A percentile compares a stretch with the other conserved stretches of the same genome.
Conservation (phyloP, 2,888 invertebrate species). For the Heterodera filipjevi region DNA sequence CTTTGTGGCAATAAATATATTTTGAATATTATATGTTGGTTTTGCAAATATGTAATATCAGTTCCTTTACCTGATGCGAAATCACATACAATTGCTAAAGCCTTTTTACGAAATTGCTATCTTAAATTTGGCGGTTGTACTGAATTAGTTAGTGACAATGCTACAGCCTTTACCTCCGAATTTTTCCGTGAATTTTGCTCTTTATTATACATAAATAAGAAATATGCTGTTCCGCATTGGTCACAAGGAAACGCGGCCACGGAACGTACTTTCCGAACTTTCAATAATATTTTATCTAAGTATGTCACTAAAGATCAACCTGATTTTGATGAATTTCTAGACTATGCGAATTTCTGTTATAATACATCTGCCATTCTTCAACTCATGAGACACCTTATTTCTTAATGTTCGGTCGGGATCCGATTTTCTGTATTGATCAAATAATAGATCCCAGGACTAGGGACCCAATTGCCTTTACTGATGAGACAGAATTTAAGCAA, state of each 20-base stretch:
- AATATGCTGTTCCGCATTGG: slow-evolving; percentile 41
- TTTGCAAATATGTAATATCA: slow-evolving; percentile 45
- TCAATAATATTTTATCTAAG: slow-evolving; percentile 35
- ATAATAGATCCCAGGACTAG: slow-evolving; percentile 25
- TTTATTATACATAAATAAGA: slow-evolving; percentile 2
- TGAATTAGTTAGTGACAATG: slow-evolving; percentile 52
- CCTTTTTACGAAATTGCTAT: slow-evolving; percentile 46
- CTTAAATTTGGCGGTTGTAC: slow-evolving; percentile 45
- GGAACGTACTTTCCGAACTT: slow-evolving; percentile 45
- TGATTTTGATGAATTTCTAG: slow-evolving; percentile 36
- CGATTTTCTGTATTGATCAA: slow-evolving; percentile 33
- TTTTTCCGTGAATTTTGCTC: slow-evolving; percentile 34
- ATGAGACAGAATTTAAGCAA: slow-evolving; percentile 14
- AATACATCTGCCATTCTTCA: slow-evolving; percentile 38
- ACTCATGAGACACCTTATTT: slow-evolving; percentile 40
- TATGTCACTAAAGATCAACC: slow-evolving; percentile 25
- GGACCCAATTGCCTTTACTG: not conserved
- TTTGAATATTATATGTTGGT: slow-evolving; percentile 29
- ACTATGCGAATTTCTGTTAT: slow-evolving; percentile 32
- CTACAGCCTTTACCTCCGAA: slow-evolving; percentile 41
- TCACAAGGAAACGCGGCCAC: slow-evolving; percentile 50
- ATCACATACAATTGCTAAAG: slow-evolving; percentile 57
- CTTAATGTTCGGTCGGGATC: slow-evolving; percentile 37
- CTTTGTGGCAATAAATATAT: slow-evolving; percentile 24
- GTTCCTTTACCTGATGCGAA: slow-evolving; percentile 60